These are phyloP conservation scores for Falco biarmicus DNA, from an alignment of 2,797 vertebrate genomes.

Conservation along the genomic window DNA sequence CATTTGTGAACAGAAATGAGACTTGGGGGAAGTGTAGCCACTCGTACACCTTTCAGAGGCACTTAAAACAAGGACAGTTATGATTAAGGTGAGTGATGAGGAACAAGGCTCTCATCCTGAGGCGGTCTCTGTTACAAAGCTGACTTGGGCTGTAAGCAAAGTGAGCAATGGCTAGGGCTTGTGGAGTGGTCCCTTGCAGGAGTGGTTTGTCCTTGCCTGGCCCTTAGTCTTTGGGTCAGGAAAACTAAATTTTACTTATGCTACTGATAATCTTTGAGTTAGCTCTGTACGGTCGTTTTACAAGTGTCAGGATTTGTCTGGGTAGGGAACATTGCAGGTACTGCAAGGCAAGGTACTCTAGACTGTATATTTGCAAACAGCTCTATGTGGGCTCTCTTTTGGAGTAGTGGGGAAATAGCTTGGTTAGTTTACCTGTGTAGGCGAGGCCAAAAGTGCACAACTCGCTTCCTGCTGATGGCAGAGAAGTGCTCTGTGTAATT, in stretches of 20 bases:
- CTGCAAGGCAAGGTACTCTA: not conserved
- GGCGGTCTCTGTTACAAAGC: not conserved
- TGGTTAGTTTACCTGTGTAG: not conserved
- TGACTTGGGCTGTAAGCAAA: not conserved
- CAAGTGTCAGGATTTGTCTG: not conserved
- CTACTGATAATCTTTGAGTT: not conserved
- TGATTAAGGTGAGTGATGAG: not conserved
- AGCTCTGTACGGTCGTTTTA: not conserved
- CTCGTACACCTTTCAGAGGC: accelerated
- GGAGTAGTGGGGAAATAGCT: not conserved
- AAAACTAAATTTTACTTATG: not conserved
- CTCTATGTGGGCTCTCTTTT: not conserved
- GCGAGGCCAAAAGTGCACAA: not conserved
- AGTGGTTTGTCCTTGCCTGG: not conserved
- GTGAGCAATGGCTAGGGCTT: not conserved
- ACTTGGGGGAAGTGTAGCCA: not conserved
- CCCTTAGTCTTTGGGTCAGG: not conserved
- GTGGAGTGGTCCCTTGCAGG: not conserved
- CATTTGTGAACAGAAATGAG: not conserved
- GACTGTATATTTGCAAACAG: not conserved
- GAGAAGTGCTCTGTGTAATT: not conserved
- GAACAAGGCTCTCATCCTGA: not conserved
- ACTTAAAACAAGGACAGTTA: accelerated
- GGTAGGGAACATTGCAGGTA: not conserved
- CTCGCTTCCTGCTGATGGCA: not conserved